Percentiles rank a stretch among this genome's conserved stretches.
Evolutionary conservation across 2,888 invertebrate genomes (phyloP).

Genomic region (Drosophila paranaensis): DNA sequence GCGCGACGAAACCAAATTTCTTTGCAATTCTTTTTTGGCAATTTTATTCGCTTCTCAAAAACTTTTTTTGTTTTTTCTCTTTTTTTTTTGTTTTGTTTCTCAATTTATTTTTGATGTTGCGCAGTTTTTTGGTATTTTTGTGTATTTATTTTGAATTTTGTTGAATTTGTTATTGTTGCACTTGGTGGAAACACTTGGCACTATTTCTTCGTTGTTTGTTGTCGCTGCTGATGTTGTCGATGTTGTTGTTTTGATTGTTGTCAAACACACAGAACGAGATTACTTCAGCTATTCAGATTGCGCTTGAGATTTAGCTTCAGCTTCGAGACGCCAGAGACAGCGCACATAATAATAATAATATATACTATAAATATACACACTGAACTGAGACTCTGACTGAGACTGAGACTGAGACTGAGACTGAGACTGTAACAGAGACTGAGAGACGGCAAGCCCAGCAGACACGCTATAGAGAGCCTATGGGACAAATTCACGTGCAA

Average conservation of each 20-base stretch:
- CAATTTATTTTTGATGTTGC: constrained; percentile 13
- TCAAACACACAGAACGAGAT: constrained; percentile 19
- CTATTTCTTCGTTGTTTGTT: constrained; percentile 34
- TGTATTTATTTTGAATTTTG: neutral
- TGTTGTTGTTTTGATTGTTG: constrained; percentile 25
- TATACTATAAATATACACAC: constrained; percentile 45
- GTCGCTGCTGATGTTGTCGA: constrained; percentile 14
- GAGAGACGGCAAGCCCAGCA: constrained; percentile 35
- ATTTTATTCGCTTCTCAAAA: neutral
- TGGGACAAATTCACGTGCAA: constrained; percentile 84
- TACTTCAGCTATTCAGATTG: constrained; percentile 15
- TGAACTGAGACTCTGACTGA: constrained; percentile 4
- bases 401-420: constrained; percentile 25
- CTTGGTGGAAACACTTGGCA: constrained; percentile 47
- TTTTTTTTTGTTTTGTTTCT: constrained; percentile 12
- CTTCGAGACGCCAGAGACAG: constrained; percentile 30
- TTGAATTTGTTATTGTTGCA: constrained; percentile 29
- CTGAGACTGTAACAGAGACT: no score
- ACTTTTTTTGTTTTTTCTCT: constrained; percentile 1
- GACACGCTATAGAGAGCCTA: constrained; percentile 53
- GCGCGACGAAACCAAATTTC: constrained; percentile 36
- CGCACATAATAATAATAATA: constrained; percentile 42
- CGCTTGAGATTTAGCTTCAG: constrained; percentile 48
- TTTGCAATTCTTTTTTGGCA: constrained; percentile 5
- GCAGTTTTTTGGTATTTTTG: constrained; percentile 23